Base-by-base conservation (phyloP, 1,140 invertebrate species). In the Nephotettix cincticeps region DNA sequence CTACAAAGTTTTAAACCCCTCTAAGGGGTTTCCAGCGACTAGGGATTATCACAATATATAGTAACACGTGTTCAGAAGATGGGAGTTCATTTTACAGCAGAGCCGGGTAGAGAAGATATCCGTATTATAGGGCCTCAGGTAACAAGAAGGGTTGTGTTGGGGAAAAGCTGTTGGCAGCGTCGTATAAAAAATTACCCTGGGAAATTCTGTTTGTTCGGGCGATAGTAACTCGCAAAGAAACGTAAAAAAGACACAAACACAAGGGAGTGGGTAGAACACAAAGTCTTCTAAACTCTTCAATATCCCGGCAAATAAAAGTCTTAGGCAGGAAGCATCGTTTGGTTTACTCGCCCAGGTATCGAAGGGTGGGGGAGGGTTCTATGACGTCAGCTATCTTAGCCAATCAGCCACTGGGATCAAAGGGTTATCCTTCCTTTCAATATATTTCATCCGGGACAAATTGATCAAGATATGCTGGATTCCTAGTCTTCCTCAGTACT, bases 181-280 rank as follows among this genome's bases (percentile, higher is more conserved):
- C 56, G 56, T 61, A 61, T 61, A 61, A 61, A 61, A 61, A 61
- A 61, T 61, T 61, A 61, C 56, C 56, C 56, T 61, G 56, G 56
- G 56, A 61, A 61, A 61, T 61, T 61, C 23, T 61, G 56, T 61
- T 61, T 61, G 56, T 61, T 61, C 27, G 56, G 47, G 47, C 4
- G 47, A 51, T 51, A 51, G 47, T 51, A 51, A 51, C n/a, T 29
- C 28, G 56, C 56, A 29, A 29, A 61, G 56, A 61, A 61, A 61
- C 56, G 56, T 61, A 61, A 61, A 61, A 61, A 25, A 61, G 56
- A 61, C 56, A 61, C 56, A 61, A 61, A 61, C 56, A 61, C 21
- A 4, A 25, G 21, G 56, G 27, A 61, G 56, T 61, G 21, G 25
- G 47, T 14, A 23, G 11, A 61, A 61, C 21, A 61, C 56, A 28